phyloP scores from a whole-genome alignment of 2,797 vertebrate species.

The Pogoniulus pusillus region DNA sequence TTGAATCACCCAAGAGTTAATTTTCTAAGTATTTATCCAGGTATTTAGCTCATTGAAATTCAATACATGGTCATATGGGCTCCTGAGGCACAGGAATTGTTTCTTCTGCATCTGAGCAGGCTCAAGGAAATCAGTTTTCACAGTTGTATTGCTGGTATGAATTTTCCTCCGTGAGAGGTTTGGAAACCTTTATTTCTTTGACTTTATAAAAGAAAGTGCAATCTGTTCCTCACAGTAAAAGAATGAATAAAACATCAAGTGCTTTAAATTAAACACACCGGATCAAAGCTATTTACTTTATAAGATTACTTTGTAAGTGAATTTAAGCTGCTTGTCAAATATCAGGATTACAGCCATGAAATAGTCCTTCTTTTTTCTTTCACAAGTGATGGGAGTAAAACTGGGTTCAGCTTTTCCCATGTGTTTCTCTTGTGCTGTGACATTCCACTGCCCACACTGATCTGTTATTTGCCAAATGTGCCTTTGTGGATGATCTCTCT shows the following conservation, averaged over 20 bases:
- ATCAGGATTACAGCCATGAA: neutral
- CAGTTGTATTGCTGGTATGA: neutral
- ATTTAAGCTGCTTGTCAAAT: slow-evolving; percentile 10
- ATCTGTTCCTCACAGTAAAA: neutral
- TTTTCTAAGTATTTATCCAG: neutral
- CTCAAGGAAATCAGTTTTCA: slow-evolving; percentile 6
- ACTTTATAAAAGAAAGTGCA: neutral
- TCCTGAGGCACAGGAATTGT: neutral
- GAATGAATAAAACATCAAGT: neutral
- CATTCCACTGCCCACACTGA: accelerated
- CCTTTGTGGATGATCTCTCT: neutral
- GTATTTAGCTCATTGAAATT: neutral
- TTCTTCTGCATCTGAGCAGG: neutral
- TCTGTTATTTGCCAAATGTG: accelerated
- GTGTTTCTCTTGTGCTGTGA: neutral
- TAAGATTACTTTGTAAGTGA: neutral
- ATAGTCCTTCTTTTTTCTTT: neutral
- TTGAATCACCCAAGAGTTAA: neutral
- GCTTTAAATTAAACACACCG: neutral
- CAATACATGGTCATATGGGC: accelerated
- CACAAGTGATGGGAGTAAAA: neutral
- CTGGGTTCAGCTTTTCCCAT: neutral
- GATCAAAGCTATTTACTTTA: slow-evolving; percentile 20
- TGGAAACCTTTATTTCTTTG: neutral
- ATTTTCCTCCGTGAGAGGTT: neutral